Base-by-base conservation (phyloP, 2,888 invertebrate species). In the Drosophila lacicola region DNA sequence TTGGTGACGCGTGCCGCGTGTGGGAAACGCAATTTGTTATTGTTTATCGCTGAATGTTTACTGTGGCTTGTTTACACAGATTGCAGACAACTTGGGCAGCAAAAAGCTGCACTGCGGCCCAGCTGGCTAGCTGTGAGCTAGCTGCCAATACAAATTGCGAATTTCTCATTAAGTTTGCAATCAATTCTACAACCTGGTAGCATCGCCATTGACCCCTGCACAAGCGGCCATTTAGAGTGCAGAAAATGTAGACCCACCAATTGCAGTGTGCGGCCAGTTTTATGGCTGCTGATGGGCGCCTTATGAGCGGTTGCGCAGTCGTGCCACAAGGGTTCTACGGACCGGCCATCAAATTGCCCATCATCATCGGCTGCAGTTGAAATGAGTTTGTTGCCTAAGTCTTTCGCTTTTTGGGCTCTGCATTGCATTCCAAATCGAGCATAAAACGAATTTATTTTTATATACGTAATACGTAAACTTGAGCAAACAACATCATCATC, bases 1-100 rank as follows among this genome's bases (percentile, higher is more conserved):
- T 8, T 6, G 21, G 5, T 13, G 74, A 56, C 79, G 76, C 88
- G 82, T 83, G 82, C 79, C 80, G 49, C 65, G n/a, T 70, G 73
- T 84, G 84, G 58, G 82, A 84, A 84, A 61, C 67, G 70, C 80
- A 87, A 77, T 83, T 83, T 62, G 82, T 84, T 87, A 76, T 69
- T 85, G 67, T 65, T 58, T 84, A 71, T 14, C 25, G 39, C 44
- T 36, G 19, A 0, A 8, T 54, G 34, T 34, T 55, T 44, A 14
- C 17, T 74, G 50, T 56, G 53, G 63, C 82, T 69, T 81, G 69
- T 75, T 72, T 75, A 78, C 78, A 70, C 70, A 66, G 60, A 49
- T 41, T 45, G 54, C 58, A 19, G 8, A 53, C 29, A 14, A 21
- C 39, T 29, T 29, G 29, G 5, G 25, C 25, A 25, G 25, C 25